phyloP scores from a whole-genome alignment of 2,797 vertebrate species.

The Xiphophorus birchmanni region DNA sequence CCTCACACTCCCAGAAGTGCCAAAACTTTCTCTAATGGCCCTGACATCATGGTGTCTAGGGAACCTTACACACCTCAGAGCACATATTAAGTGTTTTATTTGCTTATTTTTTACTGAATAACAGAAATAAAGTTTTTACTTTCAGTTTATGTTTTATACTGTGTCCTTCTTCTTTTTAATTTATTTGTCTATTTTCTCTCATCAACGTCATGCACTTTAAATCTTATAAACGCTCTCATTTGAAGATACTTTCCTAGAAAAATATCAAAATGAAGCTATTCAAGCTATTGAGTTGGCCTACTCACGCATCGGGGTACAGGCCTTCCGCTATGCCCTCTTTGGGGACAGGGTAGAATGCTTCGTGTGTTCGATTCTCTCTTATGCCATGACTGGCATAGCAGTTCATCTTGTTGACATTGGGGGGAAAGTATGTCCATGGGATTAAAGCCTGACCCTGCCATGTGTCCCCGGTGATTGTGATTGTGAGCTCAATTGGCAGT shows the following conservation, averaged over 20 bases:
- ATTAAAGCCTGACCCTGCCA: slow-evolving; percentile 77
- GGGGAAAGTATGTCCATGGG: slow-evolving; percentile 80
- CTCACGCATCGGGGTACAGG: slow-evolving; percentile 80
- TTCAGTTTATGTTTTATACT: neutral
- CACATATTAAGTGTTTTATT: neutral
- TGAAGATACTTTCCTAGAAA: neutral
- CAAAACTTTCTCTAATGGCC: neutral
- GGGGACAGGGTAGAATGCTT: slow-evolving; percentile 78
- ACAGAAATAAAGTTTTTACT: neutral
- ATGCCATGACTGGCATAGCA: slow-evolving; percentile 80
- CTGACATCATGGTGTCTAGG: neutral
- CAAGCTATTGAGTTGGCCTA: slow-evolving; percentile 21
- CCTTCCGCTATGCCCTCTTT: slow-evolving; percentile 65
- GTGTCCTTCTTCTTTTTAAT: neutral
- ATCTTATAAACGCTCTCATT: neutral
- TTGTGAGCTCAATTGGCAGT: slow-evolving; percentile 74
- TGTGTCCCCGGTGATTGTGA: slow-evolving; percentile 52
- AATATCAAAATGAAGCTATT: neutral
- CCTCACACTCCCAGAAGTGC: neutral
- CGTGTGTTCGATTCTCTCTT: slow-evolving; percentile 70
- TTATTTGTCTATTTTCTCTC: neutral
- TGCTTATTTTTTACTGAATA: neutral
- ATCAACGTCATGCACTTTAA: neutral
- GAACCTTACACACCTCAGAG: neutral
- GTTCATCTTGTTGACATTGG: slow-evolving; percentile 82